phyloP scores from a whole-genome alignment of 2,113 vertebrate genomes.

The Forbesichthys papilliferus region DNA sequence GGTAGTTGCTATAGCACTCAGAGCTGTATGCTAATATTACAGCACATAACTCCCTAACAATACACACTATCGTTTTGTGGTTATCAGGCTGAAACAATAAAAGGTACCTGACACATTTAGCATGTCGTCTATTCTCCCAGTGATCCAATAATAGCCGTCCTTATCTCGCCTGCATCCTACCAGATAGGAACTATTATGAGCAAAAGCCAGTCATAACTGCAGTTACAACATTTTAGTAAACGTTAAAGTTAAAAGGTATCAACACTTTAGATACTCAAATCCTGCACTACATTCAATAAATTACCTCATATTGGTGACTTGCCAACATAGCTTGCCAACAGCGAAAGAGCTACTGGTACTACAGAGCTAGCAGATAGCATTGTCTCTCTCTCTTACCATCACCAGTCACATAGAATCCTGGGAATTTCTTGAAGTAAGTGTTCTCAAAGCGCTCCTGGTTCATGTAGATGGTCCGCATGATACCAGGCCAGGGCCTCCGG shows the following conservation, averaged over 20 bases:
- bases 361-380: not conserved
- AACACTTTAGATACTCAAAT: no score
- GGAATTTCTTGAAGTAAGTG: slow-evolving; percentile 82
- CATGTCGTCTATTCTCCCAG: slow-evolving; percentile 84
- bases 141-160: slow-evolving; percentile 85
- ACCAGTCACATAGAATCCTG: slow-evolving; percentile 81
- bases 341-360: no score
- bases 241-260: no score
- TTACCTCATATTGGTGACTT: no score
- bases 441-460: slow-evolving; percentile 80
- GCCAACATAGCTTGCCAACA: no score
- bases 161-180: slow-evolving; percentile 80
- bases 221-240: no score
- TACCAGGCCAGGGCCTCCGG: slow-evolving; percentile 79
- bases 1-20: no score
- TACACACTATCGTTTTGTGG: no score
- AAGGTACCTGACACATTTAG: slow-evolving; percentile 80
- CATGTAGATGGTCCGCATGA: slow-evolving; percentile 77
- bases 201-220: not conserved
- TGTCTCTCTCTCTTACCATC: slow-evolving; percentile 68
- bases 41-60: no score
- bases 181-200: slow-evolving; percentile 17
- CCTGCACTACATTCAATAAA: no score
- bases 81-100: not conserved
- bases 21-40: no score